Evolutionary conservation across 2,888 invertebrate genomes (phyloP).

Genomic region (Agrotis puta): DNA sequence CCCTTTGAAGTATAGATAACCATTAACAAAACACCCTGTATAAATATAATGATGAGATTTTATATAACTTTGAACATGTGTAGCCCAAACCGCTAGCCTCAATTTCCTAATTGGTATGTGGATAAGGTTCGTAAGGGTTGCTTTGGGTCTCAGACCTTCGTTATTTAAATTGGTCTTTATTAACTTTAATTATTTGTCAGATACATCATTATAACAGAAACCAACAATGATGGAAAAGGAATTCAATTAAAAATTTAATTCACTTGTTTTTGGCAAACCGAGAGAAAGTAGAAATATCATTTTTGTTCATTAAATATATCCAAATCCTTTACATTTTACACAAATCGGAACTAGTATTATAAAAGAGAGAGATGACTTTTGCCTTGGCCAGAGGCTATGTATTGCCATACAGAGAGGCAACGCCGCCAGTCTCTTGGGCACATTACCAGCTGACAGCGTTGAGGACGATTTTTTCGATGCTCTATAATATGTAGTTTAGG

Average conservation of each 20-base stretch:
- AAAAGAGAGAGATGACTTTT: no score
- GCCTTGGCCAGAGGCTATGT: no score
- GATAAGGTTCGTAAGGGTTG: conserved; percentile 9
- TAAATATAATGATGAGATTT: background rate
- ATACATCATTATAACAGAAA: conserved; percentile 13
- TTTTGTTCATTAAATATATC: no score
- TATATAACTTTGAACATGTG: background rate
- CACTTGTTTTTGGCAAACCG: background rate
- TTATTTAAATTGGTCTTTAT: conserved; percentile 40
- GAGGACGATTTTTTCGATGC: no score
- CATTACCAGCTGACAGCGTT: no score
- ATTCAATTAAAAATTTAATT: background rate
- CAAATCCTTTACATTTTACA: background rate
- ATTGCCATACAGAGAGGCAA: no score
- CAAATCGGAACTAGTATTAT: no score
- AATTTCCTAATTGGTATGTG: conserved; percentile 33
- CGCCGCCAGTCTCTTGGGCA: no score
- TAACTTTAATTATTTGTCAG: conserved; percentile 19
- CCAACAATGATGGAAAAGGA: background rate
- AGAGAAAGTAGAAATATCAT: background rate
- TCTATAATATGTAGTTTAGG: no score
- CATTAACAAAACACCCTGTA: no score
- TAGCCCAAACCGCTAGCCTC: background rate
- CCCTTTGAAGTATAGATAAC: no score
- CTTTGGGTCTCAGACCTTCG: conserved; percentile 17